Conservation (phyloP, 1,140 invertebrate species). For the Battus philenor region DNA sequence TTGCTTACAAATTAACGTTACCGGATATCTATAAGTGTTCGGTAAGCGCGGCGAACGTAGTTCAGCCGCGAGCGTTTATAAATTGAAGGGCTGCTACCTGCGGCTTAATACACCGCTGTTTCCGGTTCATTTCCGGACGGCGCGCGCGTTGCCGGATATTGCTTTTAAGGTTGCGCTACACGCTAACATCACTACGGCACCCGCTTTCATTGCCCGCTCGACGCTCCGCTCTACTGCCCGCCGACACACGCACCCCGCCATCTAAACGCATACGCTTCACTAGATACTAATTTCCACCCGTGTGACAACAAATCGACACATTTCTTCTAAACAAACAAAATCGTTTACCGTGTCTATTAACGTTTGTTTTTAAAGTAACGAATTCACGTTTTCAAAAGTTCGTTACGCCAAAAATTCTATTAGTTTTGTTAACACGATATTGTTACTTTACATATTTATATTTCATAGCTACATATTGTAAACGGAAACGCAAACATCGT, state of each 20-base stretch:
- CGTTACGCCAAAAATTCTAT: constrained; percentile 9
- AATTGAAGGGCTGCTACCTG: constrained; percentile 74
- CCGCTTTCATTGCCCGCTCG: constrained; percentile 15
- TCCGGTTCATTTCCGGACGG: constrained; percentile 76
- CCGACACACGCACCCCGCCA: constrained; percentile 3
- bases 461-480: too few relatives aligned
- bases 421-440: constrained; percentile 8
- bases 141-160: constrained; percentile 74
- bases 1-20: constrained; percentile 59
- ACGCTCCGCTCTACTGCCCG: constrained; percentile 1
- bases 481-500: too few relatives aligned
- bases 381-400: constrained; percentile 13
- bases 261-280: constrained; percentile 6
- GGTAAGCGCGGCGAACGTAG: constrained; percentile 40
- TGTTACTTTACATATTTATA: too few relatives aligned
- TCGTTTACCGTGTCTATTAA: constrained; percentile 12
- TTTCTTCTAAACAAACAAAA: constrained; percentile 15
- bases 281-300: constrained; percentile 6
- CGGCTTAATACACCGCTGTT: constrained; percentile 76
- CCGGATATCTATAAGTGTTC: constrained; percentile 47
- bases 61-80: constrained; percentile 68
- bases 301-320: constrained; percentile 8
- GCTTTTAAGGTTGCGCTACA: constrained; percentile 75
- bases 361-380: constrained; percentile 17
- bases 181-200: constrained; percentile 41